A percentile compares a stretch with the other conserved stretches of the same genome.
Conservation (phyloP, 2,797 vertebrate genomes). For the Hemibagrus guttatus region DNA sequence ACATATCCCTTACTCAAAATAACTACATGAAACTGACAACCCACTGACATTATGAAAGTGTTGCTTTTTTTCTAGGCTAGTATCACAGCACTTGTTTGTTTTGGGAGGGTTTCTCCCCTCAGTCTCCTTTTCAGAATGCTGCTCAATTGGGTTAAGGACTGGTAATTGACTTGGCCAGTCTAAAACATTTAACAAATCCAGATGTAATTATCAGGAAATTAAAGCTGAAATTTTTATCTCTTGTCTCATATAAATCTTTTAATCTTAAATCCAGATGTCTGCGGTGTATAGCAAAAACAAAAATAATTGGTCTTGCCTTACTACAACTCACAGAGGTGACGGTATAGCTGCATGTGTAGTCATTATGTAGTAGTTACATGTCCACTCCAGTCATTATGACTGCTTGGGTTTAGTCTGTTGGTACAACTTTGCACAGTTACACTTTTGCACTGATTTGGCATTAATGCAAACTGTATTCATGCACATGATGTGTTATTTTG, state of each 20-base stretch:
- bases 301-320: not conserved
- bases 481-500: not conserved
- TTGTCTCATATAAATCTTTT: not conserved
- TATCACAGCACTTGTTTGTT: not conserved
- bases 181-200: not conserved
- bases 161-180: not conserved
- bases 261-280: not conserved
- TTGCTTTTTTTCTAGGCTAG: not conserved
- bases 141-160: not conserved
- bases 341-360: not conserved
- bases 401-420: not conserved
- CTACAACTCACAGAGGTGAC: too few relatives aligned
- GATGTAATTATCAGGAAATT: not conserved
- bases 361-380: not conserved
- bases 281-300: not conserved
- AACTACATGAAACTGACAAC: not conserved
- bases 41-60: not conserved
- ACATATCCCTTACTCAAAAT: not conserved
- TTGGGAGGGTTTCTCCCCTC: too few relatives aligned
- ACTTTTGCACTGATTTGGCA: not conserved
- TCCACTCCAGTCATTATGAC: not conserved
- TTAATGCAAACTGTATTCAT: not conserved
- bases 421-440: too few relatives aligned
- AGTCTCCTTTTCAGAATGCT: not conserved
- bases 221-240: not conserved